Base-by-base conservation (phyloP, 2,113 vertebrate genomes). In the Felis catus region DNA sequence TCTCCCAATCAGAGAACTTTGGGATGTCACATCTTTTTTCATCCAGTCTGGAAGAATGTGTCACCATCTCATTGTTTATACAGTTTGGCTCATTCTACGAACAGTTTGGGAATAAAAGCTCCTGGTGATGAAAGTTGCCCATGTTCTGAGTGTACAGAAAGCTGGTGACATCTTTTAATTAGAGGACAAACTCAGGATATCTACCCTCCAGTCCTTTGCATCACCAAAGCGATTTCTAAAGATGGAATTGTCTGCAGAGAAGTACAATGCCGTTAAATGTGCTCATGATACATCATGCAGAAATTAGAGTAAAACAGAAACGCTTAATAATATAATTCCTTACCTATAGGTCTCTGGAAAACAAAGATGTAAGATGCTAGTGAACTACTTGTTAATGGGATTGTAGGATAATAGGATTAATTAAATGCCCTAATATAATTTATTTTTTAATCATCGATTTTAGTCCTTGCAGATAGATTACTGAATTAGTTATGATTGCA, bases 361-460 rank as follows among this genome's bases (percentile, higher is more conserved):
- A 92, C 70, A 58, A 86, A 96, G 53, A 73, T 83, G 10, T 29
- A 79, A 79, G 31, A 61, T 55, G 27, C 31, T 58, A 81, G 51
- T 74, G 9, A 92, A 36, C 36, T 90, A 55, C 11, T 76, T 18
- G 48, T 70, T 80, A 58, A 83, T 84, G 45, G 9, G 9, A 36
- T 1, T 80, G 1, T 33, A 53, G 27, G 80, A 93, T 63, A 93
- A 89, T 55, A 81, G 27, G 19, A 89, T 90, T 97, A 94, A 89
- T 97, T n/a, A 66, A 93, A 73, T 78, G 33, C 27, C 25, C 12
- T 70, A 85, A 23, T 39, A 31, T 33, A 93, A 93, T 97, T 66
- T 55, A 89, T 92, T 96, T 96, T 86, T 73, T 25, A 61, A 89
- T 97, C 11, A 16, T 70, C 73, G 5, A 3, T 66, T 94, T 96